phyloP scores from a whole-genome alignment of 2,888 invertebrate genomes.

The Yponomeuta sedellus region DNA sequence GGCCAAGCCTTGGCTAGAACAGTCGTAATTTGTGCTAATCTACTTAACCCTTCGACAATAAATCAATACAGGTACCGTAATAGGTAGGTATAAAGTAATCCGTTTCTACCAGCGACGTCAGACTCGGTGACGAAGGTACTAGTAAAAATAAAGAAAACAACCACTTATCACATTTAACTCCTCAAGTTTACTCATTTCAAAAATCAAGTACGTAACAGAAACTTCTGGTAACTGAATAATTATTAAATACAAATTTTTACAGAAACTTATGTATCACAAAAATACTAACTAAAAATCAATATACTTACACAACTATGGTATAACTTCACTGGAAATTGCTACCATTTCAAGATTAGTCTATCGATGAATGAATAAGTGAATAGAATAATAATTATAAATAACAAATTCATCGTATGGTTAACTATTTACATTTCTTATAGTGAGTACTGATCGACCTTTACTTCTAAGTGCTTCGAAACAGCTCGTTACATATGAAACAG shows the following conservation, averaged over 20 bases:
- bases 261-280: conserved; percentile 65
- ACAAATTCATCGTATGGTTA: conserved; percentile 61
- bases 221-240: conserved; percentile 69
- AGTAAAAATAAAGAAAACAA: conserved; percentile 60
- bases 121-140: neutral
- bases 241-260: conserved; percentile 65
- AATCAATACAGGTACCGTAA: conserved; percentile 34
- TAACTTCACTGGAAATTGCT: conserved; percentile 59
- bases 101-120: neutral
- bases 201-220: conserved; percentile 52
- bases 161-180: conserved; percentile 59
- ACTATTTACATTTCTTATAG: conserved; percentile 56
- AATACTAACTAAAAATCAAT: conserved; percentile 19
- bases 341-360: conserved; percentile 64
- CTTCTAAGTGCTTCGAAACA: conserved; percentile 59
- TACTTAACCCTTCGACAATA: conserved; percentile 27
- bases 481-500: conserved; percentile 30
- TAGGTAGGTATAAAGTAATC: neutral
- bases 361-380: conserved; percentile 63
- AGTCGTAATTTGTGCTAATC: conserved; percentile 48
- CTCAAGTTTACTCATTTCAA: conserved; percentile 69
- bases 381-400: conserved; percentile 66
- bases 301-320: conserved; percentile 43
- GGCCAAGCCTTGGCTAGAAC: conserved; percentile 35
- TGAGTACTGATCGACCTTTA: conserved; percentile 54